These are phyloP conservation scores for Achlya flavicornis DNA, from an alignment of 2,888 invertebrate genomes.

Conservation along the genomic window DNA sequence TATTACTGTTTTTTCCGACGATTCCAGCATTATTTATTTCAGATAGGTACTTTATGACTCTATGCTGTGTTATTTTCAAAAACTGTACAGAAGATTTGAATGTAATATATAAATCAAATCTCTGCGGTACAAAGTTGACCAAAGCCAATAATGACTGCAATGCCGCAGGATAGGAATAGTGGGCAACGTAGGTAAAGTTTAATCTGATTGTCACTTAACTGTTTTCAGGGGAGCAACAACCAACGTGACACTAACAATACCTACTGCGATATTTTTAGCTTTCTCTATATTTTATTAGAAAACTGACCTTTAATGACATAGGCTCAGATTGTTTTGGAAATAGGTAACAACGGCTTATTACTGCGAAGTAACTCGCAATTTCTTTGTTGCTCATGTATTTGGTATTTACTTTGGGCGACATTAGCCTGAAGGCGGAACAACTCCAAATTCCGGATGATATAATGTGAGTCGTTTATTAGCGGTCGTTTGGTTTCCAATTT, in stretches of 20 bases:
- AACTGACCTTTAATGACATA: not conserved
- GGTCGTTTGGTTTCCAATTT: conserved; percentile 26
- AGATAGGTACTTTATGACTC: not conserved
- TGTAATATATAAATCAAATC: not conserved
- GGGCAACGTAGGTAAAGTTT: conserved; percentile 66
- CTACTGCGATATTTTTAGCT: conserved; percentile 1
- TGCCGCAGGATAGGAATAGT: conserved; percentile 49
- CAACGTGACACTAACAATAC: conserved; percentile 12
- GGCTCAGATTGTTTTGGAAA: not conserved
- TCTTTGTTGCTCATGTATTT: conserved; percentile 9
- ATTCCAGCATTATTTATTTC: no score
- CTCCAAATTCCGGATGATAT: conserved; percentile 7
- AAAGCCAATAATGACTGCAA: conserved; percentile 35
- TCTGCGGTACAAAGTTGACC: conserved; percentile 14
- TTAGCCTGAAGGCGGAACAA: conserved; percentile 13
- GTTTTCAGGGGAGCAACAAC: conserved; percentile 55
- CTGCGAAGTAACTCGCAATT: conserved; percentile 4
- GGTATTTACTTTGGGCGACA: conserved; percentile 1
- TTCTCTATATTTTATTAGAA: not conserved
- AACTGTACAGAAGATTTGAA: not conserved
- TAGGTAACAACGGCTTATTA: not conserved
- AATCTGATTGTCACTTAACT: conserved; percentile 67
- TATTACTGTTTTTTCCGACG: no score
- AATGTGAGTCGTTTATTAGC: conserved; percentile 23
- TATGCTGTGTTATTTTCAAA: no score